Base-by-base conservation (phyloP, 2,888 invertebrate species). In the Polymixis lichenea region DNA sequence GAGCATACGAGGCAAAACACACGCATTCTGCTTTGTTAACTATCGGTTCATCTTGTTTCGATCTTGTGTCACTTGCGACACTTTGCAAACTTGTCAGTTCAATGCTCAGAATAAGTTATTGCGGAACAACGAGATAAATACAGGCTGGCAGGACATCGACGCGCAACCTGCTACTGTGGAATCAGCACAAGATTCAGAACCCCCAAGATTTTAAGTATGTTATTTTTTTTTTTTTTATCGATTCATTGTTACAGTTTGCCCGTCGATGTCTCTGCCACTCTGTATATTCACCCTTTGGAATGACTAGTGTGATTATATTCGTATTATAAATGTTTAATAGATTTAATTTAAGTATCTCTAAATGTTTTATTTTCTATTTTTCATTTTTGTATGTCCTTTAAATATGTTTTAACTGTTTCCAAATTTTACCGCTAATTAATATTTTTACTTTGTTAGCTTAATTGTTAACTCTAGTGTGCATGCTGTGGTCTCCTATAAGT, bases 1-100 rank as follows among this genome's bases (percentile, higher is more conserved):
- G 71, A 67, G 85, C 87, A 85, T 32, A 83, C 87, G 78, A 80
- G 75, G 77, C 78, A 76, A 70, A 80, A 84, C 82, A 85, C 84
- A 88, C 89, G 76, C 89, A 86, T 85, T 70, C 78, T 77, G 72
- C 60, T 58, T 32, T 58, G 75, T 65, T 49, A 46, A 70, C 75
- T 65, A 61, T 72, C 55, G 69, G 69, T 60, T 77, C 73, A 73
- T 65, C 46, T 56, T 55, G 55, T 66, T 17, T 25, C 62, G 2
- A 11, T 53, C 4, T 17, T 38, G 51, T 38, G 58, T 46, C 55
- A 43, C 56, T 38, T 38, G 32, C 43, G 65, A 71, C 70, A 22
- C 55, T 4, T n/a, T 13, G n/a, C 5, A 2, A 46, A 32, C 55
- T 28, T 28, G n/a, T 19, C 32, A 62, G 25, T 51, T 38, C 3